Evolutionary conservation across 2,888 invertebrate genomes (phyloP), one percentile per base, ranked within the genome.

Genomic region (Pollenia amentaria): DNA sequence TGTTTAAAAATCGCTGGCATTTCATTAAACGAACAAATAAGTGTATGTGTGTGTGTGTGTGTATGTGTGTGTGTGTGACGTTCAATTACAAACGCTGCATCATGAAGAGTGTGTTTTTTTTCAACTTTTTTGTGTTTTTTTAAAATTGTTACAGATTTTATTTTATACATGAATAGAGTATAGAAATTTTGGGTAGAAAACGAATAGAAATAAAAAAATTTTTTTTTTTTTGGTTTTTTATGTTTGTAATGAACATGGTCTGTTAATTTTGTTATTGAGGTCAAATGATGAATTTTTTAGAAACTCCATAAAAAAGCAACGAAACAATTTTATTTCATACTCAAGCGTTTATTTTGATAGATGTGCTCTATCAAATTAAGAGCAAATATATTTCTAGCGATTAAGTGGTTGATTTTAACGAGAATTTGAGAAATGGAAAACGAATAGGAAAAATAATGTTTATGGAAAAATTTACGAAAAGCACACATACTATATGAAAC

Each of bases 221-320:
- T 51, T 53, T 18, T 82, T 83, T 21, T 46, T 60, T 18, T 29
- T 53, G 62, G 46, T 62, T 79, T 73, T 60, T 18, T 29, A 62
- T 70, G 46, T 62, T 79, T 73, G 73, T 79, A 84, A 60, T 75
- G 67, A 73, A 79, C 55, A 60, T 60, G 67, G 73, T 84, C 78
- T 79, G 78, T 84, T 84, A 78, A 84, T 84, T 84, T 84, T 60
- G 53, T 73, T 79, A 84, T 84, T 84, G 78, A 84, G 84, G 84
- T 84, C 84, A 84, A 79, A 79, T 67, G 29, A 44, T 78, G 64
- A 65, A 57, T 60, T 65, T 77, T 76, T 57, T 53, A 53, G 51
- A 67, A 78, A 9, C 6, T 57, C 6, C 14, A 64, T 29, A 48
- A 60, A 62, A 38, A 69, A 44, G 42, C 38, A 21, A 51, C 40